Evolutionary conservation across 2,888 invertebrate genomes (phyloP), one percentile per base, ranked within the genome.

Genomic region (Phlogophora meticulosa): DNA sequence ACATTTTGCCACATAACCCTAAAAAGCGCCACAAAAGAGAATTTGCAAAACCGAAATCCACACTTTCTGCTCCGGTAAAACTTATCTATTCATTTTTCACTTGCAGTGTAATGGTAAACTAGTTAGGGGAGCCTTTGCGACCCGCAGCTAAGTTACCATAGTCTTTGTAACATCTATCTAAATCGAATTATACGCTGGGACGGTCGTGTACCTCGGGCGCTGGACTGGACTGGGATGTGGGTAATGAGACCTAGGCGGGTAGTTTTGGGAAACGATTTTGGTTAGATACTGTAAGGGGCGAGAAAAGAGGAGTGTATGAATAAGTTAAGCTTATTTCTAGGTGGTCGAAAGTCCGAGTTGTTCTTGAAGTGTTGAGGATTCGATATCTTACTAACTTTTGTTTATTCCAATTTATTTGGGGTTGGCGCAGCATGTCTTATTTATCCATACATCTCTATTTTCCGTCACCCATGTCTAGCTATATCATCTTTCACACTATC

Each of bases 151-250:
- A 82, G 87, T 84, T 85, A 82, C 82, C 61, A 55, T 61, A 83
- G 87, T 88, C 90, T 92, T 91, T 91, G 91, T 90, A 90, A 91
- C 90, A 87, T 89, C 87, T 87, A 91, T 89, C 88, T 89, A 86
- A 91, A 92, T 91, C 88, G 86, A 90, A 89, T 92, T 92, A 91
- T 84, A 81, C 69, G 76, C 77, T 43, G 67, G 68, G 57, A 65
- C 80, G 85, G 81, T 59, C 80, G 71, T 62, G 69, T 72, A 82
- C 84, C 86, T 76, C 64, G 67, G 77, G 82, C 60, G 32, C n/a
- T 22, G 36, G 59, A 43, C 58, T 45, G 49, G 5, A 17, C 28
- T 2, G 32, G 28, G 57, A 38, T 28, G 42, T 59, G 45, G 28
- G 67, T 22, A 20, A 51, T 34, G 36, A 59, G 67, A 51, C 10